Conservation (phyloP, 2,888 invertebrate genomes). For the Drosophila atroscutellata region DNA sequence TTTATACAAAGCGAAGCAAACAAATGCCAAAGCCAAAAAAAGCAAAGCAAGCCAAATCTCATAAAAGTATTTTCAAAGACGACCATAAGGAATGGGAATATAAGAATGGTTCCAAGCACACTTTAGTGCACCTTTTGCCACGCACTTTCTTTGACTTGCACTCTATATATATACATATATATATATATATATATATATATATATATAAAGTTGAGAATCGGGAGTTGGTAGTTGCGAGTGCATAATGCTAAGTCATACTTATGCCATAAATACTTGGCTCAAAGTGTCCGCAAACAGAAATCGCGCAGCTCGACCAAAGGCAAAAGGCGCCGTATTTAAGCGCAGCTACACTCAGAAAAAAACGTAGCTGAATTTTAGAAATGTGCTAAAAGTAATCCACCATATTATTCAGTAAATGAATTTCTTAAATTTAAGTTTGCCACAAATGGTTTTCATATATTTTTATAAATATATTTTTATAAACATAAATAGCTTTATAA, state of each 20-base stretch:
- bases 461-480: background rate
- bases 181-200: background rate
- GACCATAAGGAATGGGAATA: background rate
- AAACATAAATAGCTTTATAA: background rate
- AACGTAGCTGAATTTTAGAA: background rate
- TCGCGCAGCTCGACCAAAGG: constrained; percentile 8
- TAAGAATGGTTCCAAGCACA: constrained; percentile 1
- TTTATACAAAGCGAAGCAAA: background rate
- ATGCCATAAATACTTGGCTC: constrained; percentile 63
- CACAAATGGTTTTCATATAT: background rate
- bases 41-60: background rate
- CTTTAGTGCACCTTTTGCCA: constrained; percentile 58
- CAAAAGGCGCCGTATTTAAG: constrained; percentile 41
- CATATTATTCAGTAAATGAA: background rate
- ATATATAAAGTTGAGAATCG: background rate
- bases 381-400: no score
- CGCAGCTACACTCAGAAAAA: constrained; percentile 68
- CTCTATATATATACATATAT: background rate
- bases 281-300: constrained; percentile 62
- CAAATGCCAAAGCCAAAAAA: background rate
- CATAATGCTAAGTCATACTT: constrained; percentile 76
- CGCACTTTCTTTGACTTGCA: constrained; percentile 65
- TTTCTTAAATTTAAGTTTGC: background rate
- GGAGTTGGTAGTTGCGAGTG: constrained; percentile 42
- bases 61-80: background rate